Conservation (phyloP, 1,140 invertebrate species). For the Manduca sexta region DNA sequence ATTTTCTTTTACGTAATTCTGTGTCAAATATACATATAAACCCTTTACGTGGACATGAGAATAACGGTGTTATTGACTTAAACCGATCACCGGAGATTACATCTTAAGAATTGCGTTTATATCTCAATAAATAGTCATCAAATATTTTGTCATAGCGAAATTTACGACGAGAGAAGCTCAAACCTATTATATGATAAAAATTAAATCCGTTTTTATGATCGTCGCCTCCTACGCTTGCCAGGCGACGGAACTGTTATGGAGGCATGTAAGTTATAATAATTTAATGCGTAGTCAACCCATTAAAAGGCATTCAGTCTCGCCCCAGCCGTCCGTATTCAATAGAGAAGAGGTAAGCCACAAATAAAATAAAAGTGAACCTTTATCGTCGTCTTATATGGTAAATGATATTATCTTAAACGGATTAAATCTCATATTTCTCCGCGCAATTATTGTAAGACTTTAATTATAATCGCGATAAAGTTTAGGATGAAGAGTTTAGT, state of each 20-base stretch:
- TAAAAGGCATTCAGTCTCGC: constrained; percentile 62
- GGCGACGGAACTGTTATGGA: constrained; percentile 31
- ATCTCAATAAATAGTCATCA: constrained; percentile 26
- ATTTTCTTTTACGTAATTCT: too few relatives aligned
- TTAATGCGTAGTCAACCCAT: constrained; percentile 61
- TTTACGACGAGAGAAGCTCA: constrained; percentile 34
- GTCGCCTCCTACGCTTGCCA: constrained; percentile 37
- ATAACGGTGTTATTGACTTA: not conserved
- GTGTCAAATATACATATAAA: too few relatives aligned
- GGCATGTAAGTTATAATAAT: constrained; percentile 59
- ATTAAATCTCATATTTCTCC: not conserved
- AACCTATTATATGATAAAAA: constrained; percentile 42
- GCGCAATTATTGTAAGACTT: constrained; percentile 2
- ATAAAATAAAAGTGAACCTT: constrained; percentile 23
- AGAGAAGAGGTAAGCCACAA: constrained; percentile 25
- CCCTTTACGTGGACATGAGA: not conserved
- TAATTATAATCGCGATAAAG: constrained; percentile 6
- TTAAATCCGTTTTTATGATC: constrained; percentile 55
- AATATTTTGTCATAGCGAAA: constrained; percentile 33
- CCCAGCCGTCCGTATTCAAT: constrained; percentile 39
- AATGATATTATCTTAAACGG: constrained; percentile 11
- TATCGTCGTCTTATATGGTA: constrained; percentile 14
- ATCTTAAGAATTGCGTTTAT: constrained; percentile 16
- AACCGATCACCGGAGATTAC: constrained; percentile 8
- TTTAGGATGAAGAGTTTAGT: not conserved